These are phyloP conservation scores for Calypte anna DNA, from an alignment of 2,113 vertebrate species.

Conservation along the genomic window DNA sequence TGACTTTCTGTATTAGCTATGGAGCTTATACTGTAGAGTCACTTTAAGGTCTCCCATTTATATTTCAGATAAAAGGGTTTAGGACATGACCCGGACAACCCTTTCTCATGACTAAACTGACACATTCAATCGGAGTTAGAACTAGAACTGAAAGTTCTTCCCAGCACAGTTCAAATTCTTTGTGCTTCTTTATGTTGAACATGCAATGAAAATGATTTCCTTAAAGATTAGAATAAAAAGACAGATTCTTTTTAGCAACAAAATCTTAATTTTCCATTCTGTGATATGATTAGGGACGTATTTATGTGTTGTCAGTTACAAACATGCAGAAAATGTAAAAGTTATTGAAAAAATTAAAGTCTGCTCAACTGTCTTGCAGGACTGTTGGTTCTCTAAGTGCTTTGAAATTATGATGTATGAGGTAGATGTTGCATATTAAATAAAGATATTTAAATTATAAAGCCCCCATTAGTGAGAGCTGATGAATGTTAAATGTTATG, in stretches of 20 bases:
- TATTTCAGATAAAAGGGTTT: neutral
- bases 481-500: conserved; percentile 84
- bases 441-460: conserved; percentile 94
- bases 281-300: conserved; percentile 70
- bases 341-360: conserved; percentile 80
- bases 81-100: neutral
- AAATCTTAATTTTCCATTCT: conserved; percentile 62
- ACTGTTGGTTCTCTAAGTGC: conserved; percentile 91
- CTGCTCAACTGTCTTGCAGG: conserved; percentile 74
- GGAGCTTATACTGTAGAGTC: neutral
- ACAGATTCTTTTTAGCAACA: conserved; percentile 12
- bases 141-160: neutral
- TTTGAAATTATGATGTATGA: conserved; percentile 98
- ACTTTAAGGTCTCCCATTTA: neutral
- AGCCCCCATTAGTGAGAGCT: conserved; percentile 83
- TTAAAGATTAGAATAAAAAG: neutral
- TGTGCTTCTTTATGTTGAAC: neutral
- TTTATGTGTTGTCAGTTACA: conserved; percentile 75
- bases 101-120: neutral
- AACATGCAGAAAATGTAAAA: conserved; percentile 75
- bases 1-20: neutral
- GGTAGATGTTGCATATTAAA: conserved; percentile 88
- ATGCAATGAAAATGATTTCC: neutral
- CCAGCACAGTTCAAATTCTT: neutral
- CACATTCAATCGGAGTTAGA: neutral